A percentile compares a stretch with the other conserved stretches of the same genome.
Conservation (phyloP, 2,113 vertebrate species). For the Nerophis ophidion region DNA sequence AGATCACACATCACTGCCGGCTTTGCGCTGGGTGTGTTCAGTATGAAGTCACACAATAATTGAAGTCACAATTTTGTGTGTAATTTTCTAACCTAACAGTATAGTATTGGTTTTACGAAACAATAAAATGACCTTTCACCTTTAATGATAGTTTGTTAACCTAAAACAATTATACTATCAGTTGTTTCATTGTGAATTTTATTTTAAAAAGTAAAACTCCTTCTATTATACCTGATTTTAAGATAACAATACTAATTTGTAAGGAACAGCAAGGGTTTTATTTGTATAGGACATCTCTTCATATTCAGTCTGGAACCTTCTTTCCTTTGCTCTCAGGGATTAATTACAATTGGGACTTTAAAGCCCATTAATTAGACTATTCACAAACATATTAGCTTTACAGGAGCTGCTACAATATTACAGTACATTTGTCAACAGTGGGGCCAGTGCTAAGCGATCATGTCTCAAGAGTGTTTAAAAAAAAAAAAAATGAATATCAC, state of each 20-base stretch:
- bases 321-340: background rate
- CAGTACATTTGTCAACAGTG: too few relatives aligned
- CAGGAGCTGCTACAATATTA: too few relatives aligned
- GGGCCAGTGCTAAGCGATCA: too few relatives aligned
- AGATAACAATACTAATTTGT: too few relatives aligned
- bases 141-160: background rate
- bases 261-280: conserved; percentile 41
- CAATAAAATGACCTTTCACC: background rate
- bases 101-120: background rate
- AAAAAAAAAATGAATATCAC: too few relatives aligned
- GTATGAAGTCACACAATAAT: conserved; percentile 40
- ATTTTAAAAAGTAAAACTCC: too few relatives aligned
- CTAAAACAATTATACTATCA: too few relatives aligned
- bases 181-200: too few relatives aligned
- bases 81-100: background rate
- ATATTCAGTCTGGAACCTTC: background rate
- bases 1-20: conserved; percentile 37
- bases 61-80: conserved; percentile 25
- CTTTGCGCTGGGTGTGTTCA: conserved; percentile 44
- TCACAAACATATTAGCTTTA: too few relatives aligned
- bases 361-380: too few relatives aligned
- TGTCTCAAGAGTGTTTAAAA: too few relatives aligned
- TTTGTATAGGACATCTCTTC: conserved; percentile 21
- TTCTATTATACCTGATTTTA: too few relatives aligned
- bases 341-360: conserved; percentile 1